Percentiles rank a stretch among this genome's conserved stretches.
Conservation (phyloP, 2,113 vertebrate genomes). For the Pica pica region DNA sequence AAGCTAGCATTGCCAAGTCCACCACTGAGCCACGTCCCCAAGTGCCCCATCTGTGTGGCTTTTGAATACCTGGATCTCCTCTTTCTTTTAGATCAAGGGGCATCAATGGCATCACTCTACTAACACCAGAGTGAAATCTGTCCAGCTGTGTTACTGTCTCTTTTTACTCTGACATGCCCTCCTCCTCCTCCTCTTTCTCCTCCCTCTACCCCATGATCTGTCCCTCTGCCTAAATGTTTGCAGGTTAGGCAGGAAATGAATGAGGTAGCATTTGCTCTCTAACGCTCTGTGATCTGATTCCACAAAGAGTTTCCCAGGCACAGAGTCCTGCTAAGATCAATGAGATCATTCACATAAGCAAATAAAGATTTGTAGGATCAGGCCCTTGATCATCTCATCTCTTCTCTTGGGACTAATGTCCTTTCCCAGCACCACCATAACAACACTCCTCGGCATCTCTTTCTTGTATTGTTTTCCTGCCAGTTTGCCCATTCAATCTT, state of each 20-base stretch:
- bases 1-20: not conserved
- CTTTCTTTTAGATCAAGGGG: not conserved
- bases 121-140: not conserved
- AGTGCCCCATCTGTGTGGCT: not conserved
- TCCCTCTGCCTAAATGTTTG: not conserved
- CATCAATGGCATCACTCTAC: not conserved
- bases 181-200: not conserved
- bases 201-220: not conserved
- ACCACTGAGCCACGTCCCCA: not conserved
- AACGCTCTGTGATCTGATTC: not conserved
- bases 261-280: not conserved
- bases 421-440: slow-evolving; percentile 5
- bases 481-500: not conserved
- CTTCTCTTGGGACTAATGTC: not conserved
- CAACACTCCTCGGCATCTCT: not conserved
- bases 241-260: not conserved
- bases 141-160: not conserved
- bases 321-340: not conserved
- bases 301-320: slow-evolving; percentile 13
- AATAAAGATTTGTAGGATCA: slow-evolving; percentile 37
- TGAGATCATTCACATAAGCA: slow-evolving; percentile 43
- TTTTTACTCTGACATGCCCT: not conserved
- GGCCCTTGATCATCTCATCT: not conserved
- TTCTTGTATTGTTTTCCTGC: not conserved
- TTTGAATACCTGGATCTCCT: not conserved